phyloP scores from a whole-genome alignment of 2,113 vertebrate species.

The Phrynosoma blainvillii region DNA sequence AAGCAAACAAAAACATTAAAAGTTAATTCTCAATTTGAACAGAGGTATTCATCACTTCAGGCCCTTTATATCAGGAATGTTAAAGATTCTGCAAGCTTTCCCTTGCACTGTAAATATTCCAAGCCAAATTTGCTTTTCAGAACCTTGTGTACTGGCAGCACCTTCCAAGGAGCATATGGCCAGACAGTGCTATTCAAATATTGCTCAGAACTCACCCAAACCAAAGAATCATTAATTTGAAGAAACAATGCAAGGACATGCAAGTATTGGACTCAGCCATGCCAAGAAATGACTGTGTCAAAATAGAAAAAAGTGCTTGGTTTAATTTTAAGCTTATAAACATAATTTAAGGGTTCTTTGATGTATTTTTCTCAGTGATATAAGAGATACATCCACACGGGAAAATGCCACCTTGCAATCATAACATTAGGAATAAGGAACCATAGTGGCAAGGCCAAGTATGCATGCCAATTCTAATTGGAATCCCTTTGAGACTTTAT shows the following conservation, averaged over 20 bases:
- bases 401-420: background rate
- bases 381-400: background rate
- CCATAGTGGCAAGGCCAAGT: background rate
- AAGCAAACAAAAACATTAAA: background rate
- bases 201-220: background rate
- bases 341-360: background rate
- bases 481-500: background rate
- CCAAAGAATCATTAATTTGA: background rate
- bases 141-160: background rate
- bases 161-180: background rate
- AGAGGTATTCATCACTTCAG: background rate
- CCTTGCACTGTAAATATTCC: background rate
- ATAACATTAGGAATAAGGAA: background rate
- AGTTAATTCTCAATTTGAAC: background rate
- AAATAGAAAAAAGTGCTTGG: background rate
- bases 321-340: background rate
- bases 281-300: background rate
- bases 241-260: background rate
- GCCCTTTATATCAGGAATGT: background rate
- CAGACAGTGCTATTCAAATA: background rate
- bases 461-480: background rate
- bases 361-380: background rate
- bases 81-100: background rate
- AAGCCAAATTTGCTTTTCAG: background rate
- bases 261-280: background rate